These are phyloP conservation scores for Heteropelma amictum DNA, from an alignment of 2,888 invertebrate species.

Conservation along the genomic window DNA sequence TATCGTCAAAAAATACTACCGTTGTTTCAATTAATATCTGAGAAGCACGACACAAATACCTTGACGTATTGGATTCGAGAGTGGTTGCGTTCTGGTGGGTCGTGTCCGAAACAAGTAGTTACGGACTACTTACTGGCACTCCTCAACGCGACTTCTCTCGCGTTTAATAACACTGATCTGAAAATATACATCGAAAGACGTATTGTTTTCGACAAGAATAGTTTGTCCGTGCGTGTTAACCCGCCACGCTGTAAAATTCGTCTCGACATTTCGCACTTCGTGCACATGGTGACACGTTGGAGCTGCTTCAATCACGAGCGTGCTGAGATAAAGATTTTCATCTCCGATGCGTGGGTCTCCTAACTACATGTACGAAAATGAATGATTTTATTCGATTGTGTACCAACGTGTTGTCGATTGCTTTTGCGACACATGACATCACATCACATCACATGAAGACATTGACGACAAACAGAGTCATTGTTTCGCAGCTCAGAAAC, in stretches of 20 bases:
- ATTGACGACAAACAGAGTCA: constrained; percentile 20
- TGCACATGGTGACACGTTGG: constrained; percentile 55
- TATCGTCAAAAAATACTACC: constrained; percentile 56
- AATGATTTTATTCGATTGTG: constrained; percentile 29
- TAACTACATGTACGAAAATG: constrained; percentile 28
- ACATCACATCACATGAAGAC: constrained; percentile 30
- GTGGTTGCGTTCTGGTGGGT: constrained; percentile 56
- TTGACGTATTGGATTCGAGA: constrained; percentile 57
- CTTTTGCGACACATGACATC: too few relatives aligned
- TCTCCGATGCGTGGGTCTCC: constrained; percentile 49
- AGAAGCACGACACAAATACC: constrained; percentile 59
- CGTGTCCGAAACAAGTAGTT: constrained; percentile 53
- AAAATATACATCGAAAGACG: constrained; percentile 50
- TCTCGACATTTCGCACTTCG: constrained; percentile 63
- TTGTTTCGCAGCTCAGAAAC: constrained; percentile 46
- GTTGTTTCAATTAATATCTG: constrained; percentile 60
- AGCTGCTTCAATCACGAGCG: constrained; percentile 40
- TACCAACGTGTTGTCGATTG: constrained; percentile 29
- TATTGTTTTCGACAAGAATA: constrained; percentile 11
- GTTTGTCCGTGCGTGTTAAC: neutral
- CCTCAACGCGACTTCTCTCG: constrained; percentile 53
- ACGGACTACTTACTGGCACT: constrained; percentile 58
- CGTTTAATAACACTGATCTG: constrained; percentile 56
- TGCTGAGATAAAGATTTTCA: constrained; percentile 56
- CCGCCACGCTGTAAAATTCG: constrained; percentile 45